These are phyloP conservation scores for Girardia tigrina DNA, from an alignment of 2,888 invertebrate species.

Conservation along the genomic window DNA sequence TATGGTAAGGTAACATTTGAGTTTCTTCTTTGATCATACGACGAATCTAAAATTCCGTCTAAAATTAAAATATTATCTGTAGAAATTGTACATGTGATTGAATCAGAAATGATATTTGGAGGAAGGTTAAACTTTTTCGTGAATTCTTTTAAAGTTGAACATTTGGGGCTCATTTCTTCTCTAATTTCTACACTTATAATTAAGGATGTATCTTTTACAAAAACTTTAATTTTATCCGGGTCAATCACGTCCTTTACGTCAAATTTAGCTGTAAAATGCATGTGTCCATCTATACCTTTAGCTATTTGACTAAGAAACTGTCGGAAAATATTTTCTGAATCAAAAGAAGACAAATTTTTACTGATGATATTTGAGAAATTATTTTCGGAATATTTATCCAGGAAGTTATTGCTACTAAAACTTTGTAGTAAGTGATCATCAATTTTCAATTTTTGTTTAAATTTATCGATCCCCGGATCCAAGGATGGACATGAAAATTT, in stretches of 20 bases:
- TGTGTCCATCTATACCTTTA: background rate
- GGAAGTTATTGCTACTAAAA: background rate
- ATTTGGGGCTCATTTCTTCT: background rate
- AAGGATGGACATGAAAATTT: background rate
- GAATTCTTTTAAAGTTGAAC: background rate
- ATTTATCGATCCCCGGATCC: background rate
- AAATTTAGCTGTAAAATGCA: conserved; percentile 5
- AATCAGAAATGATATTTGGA: background rate
- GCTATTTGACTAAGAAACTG: background rate
- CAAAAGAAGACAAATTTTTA: no score
- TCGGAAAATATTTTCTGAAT: background rate
- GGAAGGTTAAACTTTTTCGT: background rate
- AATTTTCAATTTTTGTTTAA: background rate
- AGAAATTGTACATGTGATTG: background rate
- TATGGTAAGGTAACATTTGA: background rate
- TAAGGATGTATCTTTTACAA: background rate
- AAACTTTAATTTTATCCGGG: background rate
- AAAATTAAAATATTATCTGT: background rate
- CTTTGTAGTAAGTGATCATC: background rate
- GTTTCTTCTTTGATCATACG: background rate
- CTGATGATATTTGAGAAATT: no score
- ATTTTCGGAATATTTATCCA: background rate
- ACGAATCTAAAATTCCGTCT: background rate
- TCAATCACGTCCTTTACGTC: background rate
- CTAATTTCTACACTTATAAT: background rate